Evolutionary conservation across 1,140 invertebrate species (phyloP).

Genomic region (Zaprionus africanus): DNA sequence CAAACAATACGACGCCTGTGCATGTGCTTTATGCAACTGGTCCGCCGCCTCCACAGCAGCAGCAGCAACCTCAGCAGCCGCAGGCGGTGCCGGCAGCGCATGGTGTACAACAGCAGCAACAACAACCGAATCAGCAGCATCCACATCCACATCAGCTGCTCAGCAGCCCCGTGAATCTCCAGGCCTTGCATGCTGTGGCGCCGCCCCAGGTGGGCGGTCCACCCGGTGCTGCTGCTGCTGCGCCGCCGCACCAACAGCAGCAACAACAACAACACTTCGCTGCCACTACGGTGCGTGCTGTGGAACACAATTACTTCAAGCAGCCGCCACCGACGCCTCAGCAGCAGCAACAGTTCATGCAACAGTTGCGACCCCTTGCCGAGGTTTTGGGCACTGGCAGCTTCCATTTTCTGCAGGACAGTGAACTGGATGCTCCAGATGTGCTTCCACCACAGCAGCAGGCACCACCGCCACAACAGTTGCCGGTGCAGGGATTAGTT

Average conservation of each 20-base stretch:
- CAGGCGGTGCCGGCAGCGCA: conserved; percentile 25
- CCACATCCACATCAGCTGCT: conserved; percentile 69
- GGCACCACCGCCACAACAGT: conserved; percentile 40
- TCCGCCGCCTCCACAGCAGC: conserved; percentile 74
- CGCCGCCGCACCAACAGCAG: conserved; percentile 32
- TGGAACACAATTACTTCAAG: conserved; percentile 87
- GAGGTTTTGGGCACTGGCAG: conserved; percentile 89
- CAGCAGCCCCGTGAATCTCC: conserved; percentile 75
- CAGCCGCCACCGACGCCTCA: conserved; percentile 79
- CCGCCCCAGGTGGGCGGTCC: conserved; percentile 43
- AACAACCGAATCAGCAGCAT: conserved; percentile 33
- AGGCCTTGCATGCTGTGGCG: conserved; percentile 50
- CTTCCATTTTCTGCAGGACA: conserved; percentile 91
- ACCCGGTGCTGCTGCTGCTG: conserved; percentile 10
- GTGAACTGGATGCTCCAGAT: conserved; percentile 90
- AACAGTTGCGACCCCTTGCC: conserved; percentile 87
- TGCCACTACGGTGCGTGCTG: conserved; percentile 85
- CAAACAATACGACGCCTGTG: conserved; percentile 70
- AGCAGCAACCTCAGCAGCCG: conserved; percentile 52
- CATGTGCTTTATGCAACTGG: conserved; percentile 80
- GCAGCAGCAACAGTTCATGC: conserved; percentile 79
- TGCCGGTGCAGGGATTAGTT: conserved; percentile 52
- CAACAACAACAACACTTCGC: conserved; percentile 24
- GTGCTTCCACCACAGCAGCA: conserved; percentile 43
- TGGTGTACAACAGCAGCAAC: conserved; percentile 39